These are phyloP conservation scores for Leptinotarsa texana DNA, from an alignment of 1,140 invertebrate species.

Conservation along the genomic window DNA sequence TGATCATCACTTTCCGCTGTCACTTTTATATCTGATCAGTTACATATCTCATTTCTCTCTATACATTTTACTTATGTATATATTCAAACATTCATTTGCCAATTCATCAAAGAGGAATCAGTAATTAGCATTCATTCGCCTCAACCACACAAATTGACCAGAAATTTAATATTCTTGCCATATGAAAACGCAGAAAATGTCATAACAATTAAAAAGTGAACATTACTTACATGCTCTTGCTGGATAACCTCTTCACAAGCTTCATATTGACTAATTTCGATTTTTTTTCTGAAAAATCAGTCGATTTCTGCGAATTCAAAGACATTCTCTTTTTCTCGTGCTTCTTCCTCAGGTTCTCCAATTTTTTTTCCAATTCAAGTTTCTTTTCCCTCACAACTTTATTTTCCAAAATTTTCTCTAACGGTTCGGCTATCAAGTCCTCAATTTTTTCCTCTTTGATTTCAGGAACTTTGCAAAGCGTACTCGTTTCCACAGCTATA, in stretches of 20 bases:
- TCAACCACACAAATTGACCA: too few species aligned
- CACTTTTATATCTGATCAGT: too few species aligned
- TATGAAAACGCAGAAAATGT: too few species aligned
- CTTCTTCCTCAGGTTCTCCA: slow-evolving; percentile 82
- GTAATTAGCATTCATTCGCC: too few species aligned
- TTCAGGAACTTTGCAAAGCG: slow-evolving; percentile 38
- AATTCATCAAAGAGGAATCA: too few species aligned
- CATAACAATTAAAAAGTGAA: not conserved
- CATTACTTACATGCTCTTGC: slow-evolving; percentile 71
- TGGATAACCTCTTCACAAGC: slow-evolving; percentile 78
- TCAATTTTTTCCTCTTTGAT: slow-evolving; percentile 56
- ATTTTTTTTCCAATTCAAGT: slow-evolving; percentile 82
- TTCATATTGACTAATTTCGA: slow-evolving; percentile 76
- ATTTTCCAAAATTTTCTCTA: slow-evolving; percentile 79
- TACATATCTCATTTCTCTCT: too few species aligned
- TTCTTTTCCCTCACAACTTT: slow-evolving; percentile 79
- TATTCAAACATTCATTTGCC: too few species aligned
- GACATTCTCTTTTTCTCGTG: slow-evolving; percentile 79
- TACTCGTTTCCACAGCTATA: slow-evolving; percentile 40
- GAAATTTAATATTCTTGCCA: too few species aligned
- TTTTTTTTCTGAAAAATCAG: slow-evolving; percentile 65
- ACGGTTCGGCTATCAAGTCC: slow-evolving; percentile 71
- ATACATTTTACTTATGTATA: too few species aligned
- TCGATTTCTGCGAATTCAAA: slow-evolving; percentile 64
- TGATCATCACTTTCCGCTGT: too few species aligned